These are phyloP conservation scores for Tupaia tana DNA, from an alignment of 2,113 vertebrate genomes.

Conservation along the genomic window DNA sequence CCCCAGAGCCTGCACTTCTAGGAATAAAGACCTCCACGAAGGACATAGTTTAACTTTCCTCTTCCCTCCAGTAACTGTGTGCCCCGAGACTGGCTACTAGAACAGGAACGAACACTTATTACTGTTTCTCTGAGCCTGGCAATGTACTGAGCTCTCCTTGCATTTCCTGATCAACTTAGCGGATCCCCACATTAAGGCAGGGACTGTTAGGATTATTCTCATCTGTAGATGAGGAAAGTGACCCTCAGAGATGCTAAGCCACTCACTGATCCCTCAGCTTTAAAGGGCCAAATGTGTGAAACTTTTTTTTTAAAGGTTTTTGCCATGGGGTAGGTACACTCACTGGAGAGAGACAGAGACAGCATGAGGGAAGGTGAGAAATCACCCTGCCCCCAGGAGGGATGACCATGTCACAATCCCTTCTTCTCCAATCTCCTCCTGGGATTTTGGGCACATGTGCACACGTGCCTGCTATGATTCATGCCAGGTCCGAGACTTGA, in stretches of 20 bases:
- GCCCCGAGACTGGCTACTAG: slow-evolving; percentile 27
- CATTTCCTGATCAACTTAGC: background rate
- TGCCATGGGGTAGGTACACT: too few relatives aligned
- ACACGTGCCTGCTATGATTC: too few relatives aligned
- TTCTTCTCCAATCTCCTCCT: too few relatives aligned
- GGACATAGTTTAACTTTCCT: background rate
- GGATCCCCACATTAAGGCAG: background rate
- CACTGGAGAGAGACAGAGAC: too few relatives aligned
- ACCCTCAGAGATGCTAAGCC: background rate
- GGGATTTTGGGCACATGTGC: too few relatives aligned
- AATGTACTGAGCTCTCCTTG: background rate
- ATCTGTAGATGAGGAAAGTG: background rate
- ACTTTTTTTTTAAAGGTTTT: too few relatives aligned
- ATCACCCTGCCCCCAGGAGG: too few relatives aligned
- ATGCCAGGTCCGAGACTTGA: too few relatives aligned
- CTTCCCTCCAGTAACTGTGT: background rate
- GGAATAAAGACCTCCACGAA: background rate
- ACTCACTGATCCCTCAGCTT: background rate
- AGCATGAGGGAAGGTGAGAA: too few relatives aligned
- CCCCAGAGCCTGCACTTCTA: background rate
- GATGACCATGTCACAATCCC: too few relatives aligned
- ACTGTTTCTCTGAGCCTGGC: background rate
- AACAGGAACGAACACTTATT: background rate
- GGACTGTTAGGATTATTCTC: background rate
- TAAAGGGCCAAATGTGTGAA: background rate